A percentile compares a stretch with the other conserved stretches of the same genome.
These are phyloP conservation scores for Eupeodes latifasciatus DNA, from an alignment of 2,888 invertebrate species.

Conservation along the genomic window DNA sequence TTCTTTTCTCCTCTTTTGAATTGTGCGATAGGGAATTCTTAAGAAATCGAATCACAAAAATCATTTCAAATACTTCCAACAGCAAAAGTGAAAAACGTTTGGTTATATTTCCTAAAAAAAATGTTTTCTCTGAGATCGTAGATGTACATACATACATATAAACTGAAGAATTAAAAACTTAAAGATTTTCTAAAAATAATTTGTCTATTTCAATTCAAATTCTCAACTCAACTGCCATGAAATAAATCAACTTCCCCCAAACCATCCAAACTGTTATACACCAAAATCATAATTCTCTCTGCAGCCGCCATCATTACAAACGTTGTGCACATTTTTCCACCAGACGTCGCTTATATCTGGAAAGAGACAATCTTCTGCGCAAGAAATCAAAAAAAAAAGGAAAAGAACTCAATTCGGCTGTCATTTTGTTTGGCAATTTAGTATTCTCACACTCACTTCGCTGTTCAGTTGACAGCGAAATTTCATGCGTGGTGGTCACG, in stretches of 20 bases:
- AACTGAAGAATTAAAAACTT: too few relatives aligned
- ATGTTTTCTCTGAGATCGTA: too few relatives aligned
- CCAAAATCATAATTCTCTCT: slow-evolving; percentile 18
- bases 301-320: slow-evolving; percentile 32
- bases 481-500: slow-evolving; percentile 77
- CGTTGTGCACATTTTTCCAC: neutral
- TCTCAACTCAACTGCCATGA: neutral
- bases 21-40: too few relatives aligned
- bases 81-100: too few relatives aligned
- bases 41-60: too few relatives aligned
- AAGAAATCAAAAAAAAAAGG: neutral
- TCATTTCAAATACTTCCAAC: too few relatives aligned
- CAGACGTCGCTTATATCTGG: neutral
- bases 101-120: too few relatives aligned
- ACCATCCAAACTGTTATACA: slow-evolving; percentile 60
- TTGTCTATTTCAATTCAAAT: neutral
- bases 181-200: too few relatives aligned
- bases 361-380: slow-evolving; percentile 5
- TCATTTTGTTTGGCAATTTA: slow-evolving; percentile 74
- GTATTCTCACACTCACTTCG: neutral
- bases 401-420: slow-evolving; percentile 62
- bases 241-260: too few relatives aligned
- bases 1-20: too few relatives aligned
- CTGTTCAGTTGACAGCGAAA: slow-evolving; percentile 78
- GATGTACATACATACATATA: too few relatives aligned